Percentiles rank a stretch among this genome's conserved stretches.
phyloP scores from a whole-genome alignment of 2,888 invertebrate genomes.

The Torymus tubicola region DNA sequence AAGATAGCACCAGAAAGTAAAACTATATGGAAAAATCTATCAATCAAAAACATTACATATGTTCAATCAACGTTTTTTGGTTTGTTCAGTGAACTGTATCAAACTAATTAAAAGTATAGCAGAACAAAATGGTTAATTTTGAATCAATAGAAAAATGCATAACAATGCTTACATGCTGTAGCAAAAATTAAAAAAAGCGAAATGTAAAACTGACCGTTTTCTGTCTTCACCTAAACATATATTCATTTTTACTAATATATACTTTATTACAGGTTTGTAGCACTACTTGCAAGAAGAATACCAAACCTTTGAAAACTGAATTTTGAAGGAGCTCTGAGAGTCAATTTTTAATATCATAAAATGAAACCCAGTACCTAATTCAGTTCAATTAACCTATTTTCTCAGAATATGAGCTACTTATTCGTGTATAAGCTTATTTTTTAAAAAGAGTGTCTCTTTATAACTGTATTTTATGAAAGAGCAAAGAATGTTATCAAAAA shows the following conservation, averaged over 20 bases:
- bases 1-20: slow-evolving; percentile 19
- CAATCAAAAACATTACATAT: neutral
- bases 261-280: neutral
- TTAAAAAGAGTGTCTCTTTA: too few species aligned
- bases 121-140: slow-evolving; percentile 31
- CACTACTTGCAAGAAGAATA: too few species aligned
- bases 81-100: slow-evolving; percentile 5
- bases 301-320: too few species aligned
- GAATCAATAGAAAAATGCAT: slow-evolving; percentile 30
- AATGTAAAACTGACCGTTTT: slow-evolving; percentile 72
- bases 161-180: slow-evolving; percentile 65
- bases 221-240: slow-evolving; percentile 59
- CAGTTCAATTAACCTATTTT: too few species aligned
- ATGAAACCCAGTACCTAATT: too few species aligned
- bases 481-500: too few species aligned
- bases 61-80: slow-evolving; percentile 2
- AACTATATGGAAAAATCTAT: neutral
- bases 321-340: too few species aligned
- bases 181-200: slow-evolving; percentile 67
- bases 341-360: too few species aligned
- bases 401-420: too few species aligned
- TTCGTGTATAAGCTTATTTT: too few species aligned
- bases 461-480: too few species aligned
- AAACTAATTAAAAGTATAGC: slow-evolving; percentile 13
- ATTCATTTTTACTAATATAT: slow-evolving; percentile 5